These are phyloP conservation scores for Saccopteryx bilineata DNA, from an alignment of 2,113 vertebrate species.

Conservation along the genomic window DNA sequence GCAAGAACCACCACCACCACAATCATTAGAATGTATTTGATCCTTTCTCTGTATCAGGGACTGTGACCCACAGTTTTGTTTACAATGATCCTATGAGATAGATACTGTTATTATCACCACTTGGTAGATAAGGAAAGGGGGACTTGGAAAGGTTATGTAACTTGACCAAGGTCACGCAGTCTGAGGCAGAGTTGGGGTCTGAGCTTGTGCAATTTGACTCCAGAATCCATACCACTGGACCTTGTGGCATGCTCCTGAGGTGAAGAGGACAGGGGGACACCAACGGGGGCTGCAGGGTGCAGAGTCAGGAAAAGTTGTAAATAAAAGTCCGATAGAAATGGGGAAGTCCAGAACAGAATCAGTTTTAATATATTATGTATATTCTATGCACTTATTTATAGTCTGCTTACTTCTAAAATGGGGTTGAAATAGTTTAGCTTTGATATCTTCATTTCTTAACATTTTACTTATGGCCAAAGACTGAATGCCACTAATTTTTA, in stretches of 20 bases:
- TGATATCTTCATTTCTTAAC: constrained; percentile 41
- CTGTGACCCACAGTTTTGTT: background rate
- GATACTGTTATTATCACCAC: background rate
- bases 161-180: background rate
- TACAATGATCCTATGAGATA: background rate
- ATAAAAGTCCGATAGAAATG: background rate
- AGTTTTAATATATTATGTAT: background rate
- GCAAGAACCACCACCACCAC: background rate
- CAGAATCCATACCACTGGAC: background rate
- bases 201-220: background rate
- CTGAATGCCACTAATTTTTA: constrained; percentile 54
- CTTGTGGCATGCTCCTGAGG: background rate
- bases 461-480: background rate
- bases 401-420: constrained; percentile 46
- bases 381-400: background rate
- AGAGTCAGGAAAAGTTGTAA: background rate
- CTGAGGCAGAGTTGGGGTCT: background rate
- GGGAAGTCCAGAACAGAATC: background rate
- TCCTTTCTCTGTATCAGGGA: background rate
- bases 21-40: background rate
- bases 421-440: background rate
- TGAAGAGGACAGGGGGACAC: background rate
- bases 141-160: background rate
- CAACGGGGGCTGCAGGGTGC: rapidly evolving
- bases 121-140: background rate